These are phyloP conservation scores for Anagyrus pseudococci DNA, from an alignment of 2,888 invertebrate species.

Conservation along the genomic window DNA sequence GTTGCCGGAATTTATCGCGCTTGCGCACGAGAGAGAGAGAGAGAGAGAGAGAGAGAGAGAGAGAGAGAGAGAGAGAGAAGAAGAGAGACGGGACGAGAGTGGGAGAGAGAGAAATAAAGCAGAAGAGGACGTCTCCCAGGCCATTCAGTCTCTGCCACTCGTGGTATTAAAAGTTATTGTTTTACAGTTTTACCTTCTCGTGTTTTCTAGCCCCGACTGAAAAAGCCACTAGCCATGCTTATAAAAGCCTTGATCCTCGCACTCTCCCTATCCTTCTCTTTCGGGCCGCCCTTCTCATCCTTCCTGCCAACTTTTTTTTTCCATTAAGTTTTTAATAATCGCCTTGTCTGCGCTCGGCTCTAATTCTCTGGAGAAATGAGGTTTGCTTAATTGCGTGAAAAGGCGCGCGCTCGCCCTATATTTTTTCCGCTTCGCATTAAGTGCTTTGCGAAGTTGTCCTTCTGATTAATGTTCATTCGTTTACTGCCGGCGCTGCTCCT, in stretches of 20 bases:
- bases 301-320: constrained; percentile 1
- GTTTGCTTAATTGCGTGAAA: background rate
- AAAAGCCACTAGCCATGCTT: background rate
- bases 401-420: background rate
- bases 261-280: background rate
- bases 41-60: background rate
- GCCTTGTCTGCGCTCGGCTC: background rate
- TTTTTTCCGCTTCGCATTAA: background rate
- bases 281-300: background rate
- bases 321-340: constrained; percentile 6
- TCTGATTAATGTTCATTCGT: background rate
- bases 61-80: constrained; percentile 4
- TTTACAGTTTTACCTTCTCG: too few species aligned
- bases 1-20: constrained; percentile 30
- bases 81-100: background rate
- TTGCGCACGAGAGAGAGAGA: too few species aligned
- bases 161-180: constrained; percentile 34
- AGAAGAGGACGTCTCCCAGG: background rate
- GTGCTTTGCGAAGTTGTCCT: background rate
- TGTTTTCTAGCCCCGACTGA: too few species aligned
- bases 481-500: too few species aligned
- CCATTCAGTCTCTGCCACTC: constrained; percentile 18
- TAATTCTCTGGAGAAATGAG: background rate
- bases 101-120: background rate
- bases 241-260: background rate